A percentile compares a stretch with the other conserved stretches of the same genome.
These are phyloP conservation scores for Rotaria socialis DNA, from an alignment of 2,888 invertebrate species.

Conservation along the genomic window DNA sequence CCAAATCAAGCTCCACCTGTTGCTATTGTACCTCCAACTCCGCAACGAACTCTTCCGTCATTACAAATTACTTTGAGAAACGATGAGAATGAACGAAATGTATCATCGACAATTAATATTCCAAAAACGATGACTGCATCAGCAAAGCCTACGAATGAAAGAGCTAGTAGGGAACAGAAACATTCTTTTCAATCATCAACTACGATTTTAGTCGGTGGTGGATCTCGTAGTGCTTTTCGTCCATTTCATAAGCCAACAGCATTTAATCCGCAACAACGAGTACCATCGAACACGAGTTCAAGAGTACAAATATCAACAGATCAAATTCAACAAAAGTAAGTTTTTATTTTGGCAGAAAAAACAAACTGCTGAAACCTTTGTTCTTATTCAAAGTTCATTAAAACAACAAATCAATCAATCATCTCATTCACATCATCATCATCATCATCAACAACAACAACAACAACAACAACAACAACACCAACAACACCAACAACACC, in stretches of 20 bases:
- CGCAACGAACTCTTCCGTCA: neutral
- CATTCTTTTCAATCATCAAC: neutral
- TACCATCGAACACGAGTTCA: neutral
- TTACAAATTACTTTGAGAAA: neutral
- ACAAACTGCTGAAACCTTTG: too few species aligned
- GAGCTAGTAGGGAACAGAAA: neutral
- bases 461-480: too few species aligned
- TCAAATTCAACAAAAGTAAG: neutral
- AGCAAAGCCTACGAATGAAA: neutral
- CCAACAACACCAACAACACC: too few species aligned
- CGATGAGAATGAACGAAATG: neutral
- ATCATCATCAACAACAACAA: too few species aligned
- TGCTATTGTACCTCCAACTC: neutral
- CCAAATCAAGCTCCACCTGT: neutral
- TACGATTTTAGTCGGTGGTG: neutral
- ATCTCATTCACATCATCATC: neutral
- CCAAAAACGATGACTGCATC: neutral
- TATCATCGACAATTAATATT: neutral
- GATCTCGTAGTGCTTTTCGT: neutral
- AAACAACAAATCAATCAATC: neutral
- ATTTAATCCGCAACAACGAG: neutral
- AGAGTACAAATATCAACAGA: neutral
- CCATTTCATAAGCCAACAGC: neutral
- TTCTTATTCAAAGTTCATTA: neutral
- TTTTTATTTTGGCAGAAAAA: neutral